phyloP scores from a whole-genome alignment of 2,797 vertebrate genomes.

The Dallia pectoralis region DNA sequence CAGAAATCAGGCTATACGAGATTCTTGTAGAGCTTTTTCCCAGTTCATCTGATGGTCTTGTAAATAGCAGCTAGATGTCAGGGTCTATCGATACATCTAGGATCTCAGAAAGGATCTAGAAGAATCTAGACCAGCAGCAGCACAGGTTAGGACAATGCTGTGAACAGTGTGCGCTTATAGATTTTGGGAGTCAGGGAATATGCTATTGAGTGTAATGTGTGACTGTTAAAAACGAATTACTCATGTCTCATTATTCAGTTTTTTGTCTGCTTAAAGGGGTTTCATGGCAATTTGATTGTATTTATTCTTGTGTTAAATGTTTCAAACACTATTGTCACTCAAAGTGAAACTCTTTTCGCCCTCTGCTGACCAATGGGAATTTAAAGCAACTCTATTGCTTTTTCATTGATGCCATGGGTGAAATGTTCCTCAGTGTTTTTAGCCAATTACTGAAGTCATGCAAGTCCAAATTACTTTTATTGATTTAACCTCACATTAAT shows the following conservation, averaged over 20 bases:
- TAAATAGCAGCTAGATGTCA: too few species aligned
- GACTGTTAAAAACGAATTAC: not conserved
- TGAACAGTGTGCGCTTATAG: too few species aligned
- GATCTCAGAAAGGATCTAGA: too few species aligned
- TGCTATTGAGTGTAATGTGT: too few species aligned
- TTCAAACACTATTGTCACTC: too few species aligned
- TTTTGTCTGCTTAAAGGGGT: not conserved
- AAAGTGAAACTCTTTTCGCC: not conserved
- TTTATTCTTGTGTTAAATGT: not conserved
- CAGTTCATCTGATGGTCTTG: too few species aligned
- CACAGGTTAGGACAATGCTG: too few species aligned
- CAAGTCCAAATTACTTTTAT: not conserved
- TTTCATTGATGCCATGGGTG: not conserved
- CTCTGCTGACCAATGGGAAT: not conserved
- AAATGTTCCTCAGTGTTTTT: not conserved
- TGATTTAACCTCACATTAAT: constrained; percentile 4
- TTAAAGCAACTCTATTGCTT: not conserved
- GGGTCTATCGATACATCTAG: too few species aligned
- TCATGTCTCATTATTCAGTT: not conserved
- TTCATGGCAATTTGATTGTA: not conserved
- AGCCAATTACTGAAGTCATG: not conserved
- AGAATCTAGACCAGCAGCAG: too few species aligned
- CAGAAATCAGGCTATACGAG: too few species aligned
- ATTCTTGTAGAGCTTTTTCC: too few species aligned
- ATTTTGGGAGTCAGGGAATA: too few species aligned